Evolutionary conservation across 2,888 invertebrate species (phyloP).

Genomic region (Caenorhabditis sp.): DNA sequence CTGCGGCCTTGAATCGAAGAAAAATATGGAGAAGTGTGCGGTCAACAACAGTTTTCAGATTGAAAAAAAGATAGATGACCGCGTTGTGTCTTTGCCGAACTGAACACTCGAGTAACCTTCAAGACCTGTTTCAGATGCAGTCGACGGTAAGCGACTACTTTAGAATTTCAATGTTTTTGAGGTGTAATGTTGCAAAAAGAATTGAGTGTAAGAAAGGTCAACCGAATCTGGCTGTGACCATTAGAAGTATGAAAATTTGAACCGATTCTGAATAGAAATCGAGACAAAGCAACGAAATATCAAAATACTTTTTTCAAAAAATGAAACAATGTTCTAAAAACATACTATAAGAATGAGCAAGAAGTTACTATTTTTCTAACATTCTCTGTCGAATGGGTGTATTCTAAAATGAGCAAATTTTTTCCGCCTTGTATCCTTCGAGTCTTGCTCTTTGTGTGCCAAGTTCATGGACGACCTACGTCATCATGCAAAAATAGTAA

Average conservation of each 20-base stretch:
- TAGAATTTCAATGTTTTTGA: neutral
- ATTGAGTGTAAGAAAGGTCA: too few species aligned
- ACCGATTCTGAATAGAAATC: too few species aligned
- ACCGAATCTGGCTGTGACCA: too few species aligned
- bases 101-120: conserved; percentile 55
- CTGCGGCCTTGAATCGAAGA: conserved; percentile 1
- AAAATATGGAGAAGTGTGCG: conserved; percentile 2
- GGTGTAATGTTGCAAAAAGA: too few species aligned
- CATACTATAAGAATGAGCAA: too few species aligned
- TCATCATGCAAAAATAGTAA: conserved; percentile 53
- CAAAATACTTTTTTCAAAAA: too few species aligned
- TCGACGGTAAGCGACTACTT: conserved; percentile 1
- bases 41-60: conserved; percentile 29
- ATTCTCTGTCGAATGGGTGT: neutral
- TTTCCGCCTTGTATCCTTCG: neutral
- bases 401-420: conserved; percentile 20
- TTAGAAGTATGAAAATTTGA: too few species aligned
- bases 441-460: conserved; percentile 31
- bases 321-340: neutral
- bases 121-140: conserved; percentile 36
- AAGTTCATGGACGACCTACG: conserved; percentile 39
- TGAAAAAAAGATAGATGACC: conserved; percentile 38
- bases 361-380: too few species aligned
- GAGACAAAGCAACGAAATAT: too few species aligned
- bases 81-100: conserved; percentile 31